Percentiles rank a stretch among this genome's conserved stretches.
phyloP scores from a whole-genome alignment of 2,797 vertebrate genomes.

The Sebastes elongatus region DNA sequence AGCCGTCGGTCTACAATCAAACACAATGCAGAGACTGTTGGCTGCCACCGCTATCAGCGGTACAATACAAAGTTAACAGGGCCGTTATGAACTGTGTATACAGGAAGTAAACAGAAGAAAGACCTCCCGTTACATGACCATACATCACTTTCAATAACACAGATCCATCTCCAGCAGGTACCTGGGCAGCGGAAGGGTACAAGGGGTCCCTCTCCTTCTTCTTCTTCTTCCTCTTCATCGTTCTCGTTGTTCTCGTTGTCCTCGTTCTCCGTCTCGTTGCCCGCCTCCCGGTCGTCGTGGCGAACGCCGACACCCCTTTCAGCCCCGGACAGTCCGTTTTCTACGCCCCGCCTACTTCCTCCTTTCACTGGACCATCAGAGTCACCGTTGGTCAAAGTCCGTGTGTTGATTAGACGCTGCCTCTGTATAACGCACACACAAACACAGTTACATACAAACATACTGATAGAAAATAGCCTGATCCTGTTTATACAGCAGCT shows the following conservation, averaged over 20 bases:
- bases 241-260: conserved; percentile 90
- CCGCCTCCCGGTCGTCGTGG: conserved; percentile 79
- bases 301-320: conserved; percentile 77
- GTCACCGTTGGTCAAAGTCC: conserved; percentile 88
- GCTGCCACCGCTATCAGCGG: too few relatives aligned
- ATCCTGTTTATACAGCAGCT: neutral
- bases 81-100: too few relatives aligned
- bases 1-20: too few relatives aligned
- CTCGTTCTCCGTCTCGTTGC: conserved; percentile 89
- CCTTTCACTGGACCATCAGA: conserved; percentile 89
- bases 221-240: conserved; percentile 89
- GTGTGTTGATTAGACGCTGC: conserved; percentile 91
- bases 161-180: conserved; percentile 57
- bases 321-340: conserved; percentile 86
- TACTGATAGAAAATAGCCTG: neutral
- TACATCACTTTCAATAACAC: neutral
- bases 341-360: conserved; percentile 84
- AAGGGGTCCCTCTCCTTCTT: conserved; percentile 86
- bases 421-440: conserved; percentile 79
- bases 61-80: too few relatives aligned
- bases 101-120: too few relatives aligned
- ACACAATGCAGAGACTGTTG: too few relatives aligned
- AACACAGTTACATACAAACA: neutral
- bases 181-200: conserved; percentile 90
- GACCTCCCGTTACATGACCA: too few relatives aligned